phyloP scores from a whole-genome alignment of 2,797 vertebrate species.

The Chaetodon trifasciatus region DNA sequence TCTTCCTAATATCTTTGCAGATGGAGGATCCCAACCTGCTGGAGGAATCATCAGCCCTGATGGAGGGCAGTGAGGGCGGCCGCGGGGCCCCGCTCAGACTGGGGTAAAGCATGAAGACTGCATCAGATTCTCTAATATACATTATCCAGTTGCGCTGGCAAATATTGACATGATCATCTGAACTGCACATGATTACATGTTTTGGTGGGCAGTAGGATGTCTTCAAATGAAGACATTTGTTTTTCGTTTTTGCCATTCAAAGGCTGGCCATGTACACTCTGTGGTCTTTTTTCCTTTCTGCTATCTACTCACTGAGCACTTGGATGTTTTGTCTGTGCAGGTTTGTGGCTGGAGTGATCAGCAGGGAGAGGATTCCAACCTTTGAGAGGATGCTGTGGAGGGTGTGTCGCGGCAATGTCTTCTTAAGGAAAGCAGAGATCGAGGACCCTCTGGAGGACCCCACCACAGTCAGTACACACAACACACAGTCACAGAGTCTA shows the following conservation, averaged over 20 bases:
- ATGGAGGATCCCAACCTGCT: slow-evolving; percentile 99
- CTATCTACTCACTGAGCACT: background rate
- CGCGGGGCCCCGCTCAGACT: slow-evolving; percentile 95
- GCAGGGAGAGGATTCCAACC: slow-evolving; percentile 94
- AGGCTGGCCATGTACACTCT: background rate
- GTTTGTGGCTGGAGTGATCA: slow-evolving; percentile 97
- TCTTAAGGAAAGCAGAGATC: slow-evolving; percentile 96
- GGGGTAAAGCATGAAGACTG: slow-evolving; percentile 82
- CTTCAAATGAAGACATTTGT: background rate
- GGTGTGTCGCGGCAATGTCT: slow-evolving; percentile 97
- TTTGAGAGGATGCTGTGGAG: slow-evolving; percentile 99
- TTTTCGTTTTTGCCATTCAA: background rate
- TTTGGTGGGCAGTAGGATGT: background rate
- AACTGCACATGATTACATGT: background rate
- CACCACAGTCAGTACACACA: slow-evolving; percentile 86
- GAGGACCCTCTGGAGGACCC: slow-evolving; percentile 98
- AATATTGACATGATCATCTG: slow-evolving; percentile 2
- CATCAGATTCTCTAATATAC: background rate
- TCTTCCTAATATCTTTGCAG: slow-evolving; percentile 87
- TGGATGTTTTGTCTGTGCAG: slow-evolving; percentile 71
- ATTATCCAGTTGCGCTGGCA: background rate
- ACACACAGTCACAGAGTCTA: background rate
- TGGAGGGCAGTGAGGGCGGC: slow-evolving; percentile 96
- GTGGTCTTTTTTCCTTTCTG: background rate
- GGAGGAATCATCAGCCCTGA: slow-evolving; percentile 96